These are phyloP conservation scores for Meliscaeva auricollis DNA, from an alignment of 2,888 invertebrate species.

Conservation along the genomic window DNA sequence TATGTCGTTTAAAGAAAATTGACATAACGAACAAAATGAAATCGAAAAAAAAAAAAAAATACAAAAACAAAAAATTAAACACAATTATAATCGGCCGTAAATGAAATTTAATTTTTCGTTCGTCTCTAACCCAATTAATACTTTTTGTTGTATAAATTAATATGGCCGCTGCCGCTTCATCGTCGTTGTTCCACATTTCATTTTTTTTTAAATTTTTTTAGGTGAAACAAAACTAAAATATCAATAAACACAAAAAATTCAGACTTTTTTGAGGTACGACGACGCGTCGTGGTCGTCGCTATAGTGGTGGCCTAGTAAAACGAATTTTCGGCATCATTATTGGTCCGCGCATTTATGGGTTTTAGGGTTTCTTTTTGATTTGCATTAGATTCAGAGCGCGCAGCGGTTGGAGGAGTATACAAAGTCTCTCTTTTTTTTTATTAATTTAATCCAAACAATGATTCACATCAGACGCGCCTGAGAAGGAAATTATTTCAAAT, in stretches of 20 bases:
- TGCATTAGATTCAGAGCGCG: slow-evolving; percentile 20
- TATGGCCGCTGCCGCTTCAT: slow-evolving; percentile 8
- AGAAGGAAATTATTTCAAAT: slow-evolving; percentile 52
- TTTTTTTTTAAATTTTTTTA: no score
- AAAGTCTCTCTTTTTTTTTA: slow-evolving; percentile 19
- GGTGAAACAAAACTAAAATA: slow-evolving; percentile 26
- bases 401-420: neutral
- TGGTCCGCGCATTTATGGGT: slow-evolving; percentile 5
- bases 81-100: slow-evolving; percentile 56
- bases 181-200: slow-evolving; percentile 48
- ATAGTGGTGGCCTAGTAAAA: slow-evolving; percentile 14
- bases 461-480: slow-evolving; percentile 44
- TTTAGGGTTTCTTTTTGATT: slow-evolving; percentile 9
- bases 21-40: slow-evolving; percentile 14
- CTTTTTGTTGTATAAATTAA: slow-evolving; percentile 57
- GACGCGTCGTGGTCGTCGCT: no score
- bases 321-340: slow-evolving; percentile 2
- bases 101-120: slow-evolving; percentile 47
- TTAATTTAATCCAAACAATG: slow-evolving; percentile 51
- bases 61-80: slow-evolving; percentile 4
- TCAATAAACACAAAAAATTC: neutral
- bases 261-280: neutral
- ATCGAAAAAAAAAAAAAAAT: slow-evolving; percentile 2
- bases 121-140: slow-evolving; percentile 73
- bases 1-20: slow-evolving; percentile 30